Conservation (phyloP, 2,888 invertebrate species). For the Eilema sororculum region DNA sequence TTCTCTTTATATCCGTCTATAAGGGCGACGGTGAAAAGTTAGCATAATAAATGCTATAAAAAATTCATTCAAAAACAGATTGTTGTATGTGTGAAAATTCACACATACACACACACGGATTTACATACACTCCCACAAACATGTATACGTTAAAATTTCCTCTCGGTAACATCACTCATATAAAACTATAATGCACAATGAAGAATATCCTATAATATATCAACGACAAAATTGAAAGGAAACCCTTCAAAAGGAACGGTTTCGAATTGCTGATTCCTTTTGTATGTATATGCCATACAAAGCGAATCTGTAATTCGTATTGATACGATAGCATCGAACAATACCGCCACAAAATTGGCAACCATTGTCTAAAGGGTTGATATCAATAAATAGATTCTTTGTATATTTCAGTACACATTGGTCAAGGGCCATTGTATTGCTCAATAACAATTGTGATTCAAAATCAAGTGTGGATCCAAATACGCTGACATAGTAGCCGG, state of each 20-base stretch:
- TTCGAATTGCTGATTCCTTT: slow-evolving; percentile 1
- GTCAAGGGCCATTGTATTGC: slow-evolving; percentile 51
- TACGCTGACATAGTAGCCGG: slow-evolving; percentile 45
- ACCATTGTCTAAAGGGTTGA: slow-evolving; percentile 48
- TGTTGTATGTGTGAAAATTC: too few species aligned
- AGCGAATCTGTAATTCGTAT: slow-evolving; percentile 6
- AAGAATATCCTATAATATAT: not conserved
- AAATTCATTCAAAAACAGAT: too few species aligned
- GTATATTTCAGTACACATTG: slow-evolving; percentile 46
- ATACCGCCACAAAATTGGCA: slow-evolving; percentile 42
- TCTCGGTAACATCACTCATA: not conserved
- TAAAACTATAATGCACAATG: not conserved
- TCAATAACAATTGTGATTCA: slow-evolving; percentile 49
- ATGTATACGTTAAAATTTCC: not conserved
- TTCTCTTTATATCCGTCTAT: too few species aligned
- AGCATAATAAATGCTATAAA: too few species aligned
- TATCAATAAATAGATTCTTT: slow-evolving; percentile 47
- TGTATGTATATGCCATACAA: slow-evolving; percentile 9
- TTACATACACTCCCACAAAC: too few species aligned
- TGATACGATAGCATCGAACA: slow-evolving; percentile 27
- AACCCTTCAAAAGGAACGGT: slow-evolving; percentile 10
- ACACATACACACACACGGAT: too few species aligned
- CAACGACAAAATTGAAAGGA: slow-evolving; percentile 6
- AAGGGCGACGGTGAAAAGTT: too few species aligned
- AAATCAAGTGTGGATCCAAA: slow-evolving; percentile 49